These are phyloP conservation scores for Myathropa florea DNA, from an alignment of 2,888 invertebrate species.

Conservation along the genomic window DNA sequence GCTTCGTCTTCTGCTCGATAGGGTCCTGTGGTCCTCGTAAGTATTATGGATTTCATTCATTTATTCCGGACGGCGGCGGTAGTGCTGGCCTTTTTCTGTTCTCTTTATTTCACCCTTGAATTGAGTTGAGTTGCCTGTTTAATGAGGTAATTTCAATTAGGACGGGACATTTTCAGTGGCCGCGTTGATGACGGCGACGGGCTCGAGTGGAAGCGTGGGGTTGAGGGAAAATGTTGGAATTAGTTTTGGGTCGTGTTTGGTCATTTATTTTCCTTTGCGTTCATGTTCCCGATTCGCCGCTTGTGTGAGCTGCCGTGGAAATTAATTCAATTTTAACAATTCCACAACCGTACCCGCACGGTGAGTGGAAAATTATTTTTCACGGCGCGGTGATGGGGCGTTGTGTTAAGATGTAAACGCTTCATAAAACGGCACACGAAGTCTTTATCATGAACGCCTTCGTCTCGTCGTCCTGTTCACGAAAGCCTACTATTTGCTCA, in stretches of 20 bases:
- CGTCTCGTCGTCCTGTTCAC: not conserved
- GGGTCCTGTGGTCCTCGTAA: slow-evolving; percentile 38
- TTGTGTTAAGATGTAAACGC: slow-evolving; percentile 15
- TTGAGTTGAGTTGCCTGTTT: slow-evolving; percentile 67
- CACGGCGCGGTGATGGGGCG: not conserved
- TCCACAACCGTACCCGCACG: slow-evolving; percentile 20
- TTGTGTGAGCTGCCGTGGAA: slow-evolving; percentile 19
- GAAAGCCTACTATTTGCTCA: slow-evolving; percentile 13
- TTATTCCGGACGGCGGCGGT: slow-evolving; percentile 35
- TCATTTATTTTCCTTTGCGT: slow-evolving; percentile 59
- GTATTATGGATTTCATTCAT: slow-evolving; percentile 64
- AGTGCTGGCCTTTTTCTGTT: slow-evolving; percentile 58
- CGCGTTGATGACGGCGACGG: slow-evolving; percentile 42
- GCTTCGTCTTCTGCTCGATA: slow-evolving; percentile 47
- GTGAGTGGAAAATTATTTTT: slow-evolving; percentile 37
- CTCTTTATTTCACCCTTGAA: slow-evolving; percentile 67
- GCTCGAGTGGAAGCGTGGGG: not conserved
- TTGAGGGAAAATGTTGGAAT: slow-evolving; percentile 65
- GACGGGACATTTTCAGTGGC: slow-evolving; percentile 65
- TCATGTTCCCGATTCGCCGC: slow-evolving; percentile 25
- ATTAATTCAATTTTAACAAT: slow-evolving; percentile 66
- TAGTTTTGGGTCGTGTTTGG: slow-evolving; percentile 68
- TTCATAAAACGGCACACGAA: slow-evolving; percentile 19
- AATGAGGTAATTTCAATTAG: slow-evolving; percentile 71
- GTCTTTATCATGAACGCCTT: slow-evolving; percentile 7